Base-by-base conservation (phyloP, 2,797 vertebrate genomes). In the Scleropages formosus region DNA sequence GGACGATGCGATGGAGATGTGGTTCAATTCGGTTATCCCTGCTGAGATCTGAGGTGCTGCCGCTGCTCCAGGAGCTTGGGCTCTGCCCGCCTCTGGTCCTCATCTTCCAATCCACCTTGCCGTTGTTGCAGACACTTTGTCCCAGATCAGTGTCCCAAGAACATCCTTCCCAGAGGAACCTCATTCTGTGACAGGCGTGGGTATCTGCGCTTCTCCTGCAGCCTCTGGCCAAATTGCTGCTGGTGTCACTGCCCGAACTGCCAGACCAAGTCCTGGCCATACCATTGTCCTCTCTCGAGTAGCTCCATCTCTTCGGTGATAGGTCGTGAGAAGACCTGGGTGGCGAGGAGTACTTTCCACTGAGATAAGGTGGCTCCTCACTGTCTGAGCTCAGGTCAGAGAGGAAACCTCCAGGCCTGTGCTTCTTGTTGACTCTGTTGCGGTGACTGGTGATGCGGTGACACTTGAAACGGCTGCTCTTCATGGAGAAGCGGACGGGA, bases 41-140 rank as follows among this genome's bases (percentile, higher is more conserved):
- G 83, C 91, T 92, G 13, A 93, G 79, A 75, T 93, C 90, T 0
- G 91, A 93, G 75, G 87, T 78, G 70, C 85, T 88, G 72, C 84
- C 90, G 80, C 81, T 90, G 83, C 89, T 92, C 76, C 88, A 87
- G 22, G 89, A 88, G 74, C 89, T 89, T 78, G 87, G 88, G 74
- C 91, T 89, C 56, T 64, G 81, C 58, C 83, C 78, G 73, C 80
- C 44, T 6, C 44, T 72, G 68, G 64, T 15, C 77, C 68, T 78
- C 77, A 76, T 0, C 22, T 18, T 4, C n/a, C 39, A 15, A 60
- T 24, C 58, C 39, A 44, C 44, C 58, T 20, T 3, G 22, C 39
- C 31, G 56, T 26, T n/a, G 51, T n/a, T 88, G 87, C 1, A 76
- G 2, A 39, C 6, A 31, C 31, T 39, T 39, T 39, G 31, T 6